phyloP scores from a whole-genome alignment of 2,797 vertebrate genomes.

The Danio albolineatus region DNA sequence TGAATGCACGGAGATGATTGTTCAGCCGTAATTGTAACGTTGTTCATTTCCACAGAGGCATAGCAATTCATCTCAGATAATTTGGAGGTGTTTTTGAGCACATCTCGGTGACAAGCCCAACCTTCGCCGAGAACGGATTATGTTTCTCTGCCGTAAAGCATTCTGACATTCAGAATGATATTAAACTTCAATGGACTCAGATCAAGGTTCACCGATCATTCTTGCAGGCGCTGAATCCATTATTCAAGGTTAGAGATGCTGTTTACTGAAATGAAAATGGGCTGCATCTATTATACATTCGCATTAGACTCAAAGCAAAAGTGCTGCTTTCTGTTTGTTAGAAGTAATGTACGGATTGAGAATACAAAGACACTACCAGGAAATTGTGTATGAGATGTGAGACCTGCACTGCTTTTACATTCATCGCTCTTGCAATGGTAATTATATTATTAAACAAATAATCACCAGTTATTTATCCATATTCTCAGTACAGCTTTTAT shows the following conservation, averaged over 20 bases:
- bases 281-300: slow-evolving; percentile 44
- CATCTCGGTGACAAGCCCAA: slow-evolving; percentile 12
- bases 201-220: slow-evolving; percentile 78
- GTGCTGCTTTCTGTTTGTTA: slow-evolving; percentile 46
- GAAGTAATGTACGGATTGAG: slow-evolving; percentile 5
- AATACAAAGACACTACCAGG: neutral
- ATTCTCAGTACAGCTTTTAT: neutral
- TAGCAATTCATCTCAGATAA: neutral
- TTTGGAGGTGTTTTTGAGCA: slow-evolving; percentile 21
- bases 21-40: neutral
- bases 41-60: neutral
- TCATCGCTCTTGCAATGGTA: neutral
- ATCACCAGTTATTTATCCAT: neutral
- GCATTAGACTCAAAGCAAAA: slow-evolving; percentile 51
- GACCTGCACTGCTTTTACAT: neutral
- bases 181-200: slow-evolving; percentile 77
- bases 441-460: slow-evolving; percentile 1
- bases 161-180: slow-evolving; percentile 77
- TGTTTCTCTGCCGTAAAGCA: slow-evolving; percentile 75
- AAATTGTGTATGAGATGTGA: neutral
- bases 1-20: neutral
- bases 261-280: slow-evolving; percentile 67
- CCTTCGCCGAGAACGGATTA: slow-evolving; percentile 72
- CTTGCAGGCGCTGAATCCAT: slow-evolving; percentile 70
- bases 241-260: slow-evolving; percentile 63